Evolutionary conservation across 1,140 invertebrate species (phyloP).

Genomic region (Subanguina moxae): DNA sequence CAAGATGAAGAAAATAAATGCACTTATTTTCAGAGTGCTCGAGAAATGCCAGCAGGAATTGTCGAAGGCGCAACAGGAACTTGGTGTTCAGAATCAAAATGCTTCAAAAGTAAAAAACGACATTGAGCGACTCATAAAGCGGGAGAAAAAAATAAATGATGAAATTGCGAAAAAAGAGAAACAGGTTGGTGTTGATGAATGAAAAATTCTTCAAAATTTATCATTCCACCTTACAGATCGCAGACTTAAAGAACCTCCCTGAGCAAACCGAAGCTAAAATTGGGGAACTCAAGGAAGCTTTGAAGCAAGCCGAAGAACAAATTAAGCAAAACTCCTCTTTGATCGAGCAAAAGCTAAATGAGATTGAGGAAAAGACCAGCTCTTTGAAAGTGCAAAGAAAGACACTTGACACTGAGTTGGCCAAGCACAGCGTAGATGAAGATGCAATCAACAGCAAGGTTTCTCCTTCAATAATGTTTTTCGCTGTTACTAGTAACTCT

Average conservation of each 20-base stretch:
- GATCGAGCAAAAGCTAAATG: slow-evolving; percentile 48
- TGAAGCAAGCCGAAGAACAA: slow-evolving; percentile 34
- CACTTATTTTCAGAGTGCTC: slow-evolving; percentile 1
- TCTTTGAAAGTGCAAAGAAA: slow-evolving; percentile 13
- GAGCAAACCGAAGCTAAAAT: slow-evolving; percentile 31
- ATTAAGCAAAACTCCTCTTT: slow-evolving; percentile 13
- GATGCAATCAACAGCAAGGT: slow-evolving; percentile 27
- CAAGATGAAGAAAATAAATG: too few relatives aligned
- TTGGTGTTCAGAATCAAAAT: slow-evolving; percentile 20
- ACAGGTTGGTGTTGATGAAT: slow-evolving; percentile 3
- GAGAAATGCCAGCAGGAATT: slow-evolving; percentile 35
- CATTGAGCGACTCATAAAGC: slow-evolving; percentile 30
- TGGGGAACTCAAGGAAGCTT: slow-evolving; percentile 1
- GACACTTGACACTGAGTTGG: slow-evolving; percentile 31
- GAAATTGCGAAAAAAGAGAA: slow-evolving; percentile 26
- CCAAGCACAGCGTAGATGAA: slow-evolving; percentile 17
- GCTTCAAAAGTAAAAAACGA: slow-evolving; percentile 23
- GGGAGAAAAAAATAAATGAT: slow-evolving; percentile 27
- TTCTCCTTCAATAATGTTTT: not conserved
- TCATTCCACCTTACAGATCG: slow-evolving; percentile 18
- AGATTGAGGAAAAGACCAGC: slow-evolving; percentile 44
- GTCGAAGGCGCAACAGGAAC: slow-evolving; percentile 14
- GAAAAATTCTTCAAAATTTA: too few relatives aligned
- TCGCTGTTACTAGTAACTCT: not conserved
- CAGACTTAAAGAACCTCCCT: slow-evolving; percentile 19